Base-by-base conservation (phyloP, 2,797 vertebrate species). In the Phataginus tricuspis region DNA sequence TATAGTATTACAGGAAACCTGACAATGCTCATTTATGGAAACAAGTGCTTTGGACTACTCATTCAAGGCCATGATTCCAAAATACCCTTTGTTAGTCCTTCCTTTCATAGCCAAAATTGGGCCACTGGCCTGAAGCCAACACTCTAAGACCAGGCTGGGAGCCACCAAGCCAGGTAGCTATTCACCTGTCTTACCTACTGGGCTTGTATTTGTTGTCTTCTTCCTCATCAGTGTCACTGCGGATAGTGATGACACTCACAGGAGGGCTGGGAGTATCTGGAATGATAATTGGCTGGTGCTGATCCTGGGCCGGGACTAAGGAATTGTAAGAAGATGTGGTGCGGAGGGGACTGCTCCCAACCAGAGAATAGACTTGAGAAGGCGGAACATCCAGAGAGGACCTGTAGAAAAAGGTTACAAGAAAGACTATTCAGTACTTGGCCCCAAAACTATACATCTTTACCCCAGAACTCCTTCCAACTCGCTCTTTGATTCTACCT, bases 211-310 rank as follows among this genome's bases (percentile, higher is more conserved):
- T 99, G 97, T 98, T 99, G 98, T 99, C 99, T 34, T 99, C 99
- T 89, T 99, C 99, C n/a, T 99, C 99, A 57, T 99, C 99, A 0
- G 99, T 99, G 98, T 99, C 99, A 2, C 99, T 99, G 98, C 99
- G 99, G 98, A 99, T 99, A 98, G 99, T 99, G 98, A 99, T 99
- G 98, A 99, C 99, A 96, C 99, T 99, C 98, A 99, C 99, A 0
- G 99, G 99, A 0, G 99, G 99, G 97, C 99, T 99, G 0, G 99
- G 99, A 0, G 99, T 99, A 98, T 99, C 99, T 0, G 99, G 99
- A 98, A 99, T 99, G 95, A 99, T 95, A 86, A 99, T 99, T 68
- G 99, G 99, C 98, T 99, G 99, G 85, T 99, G 98, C 97, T 99
- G 99, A 92, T 99, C 98, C 95, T 99, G 98, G 69, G 97, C 98